These are phyloP conservation scores for Portevinia maculata DNA, from an alignment of 2,888 invertebrate species.

Conservation along the genomic window DNA sequence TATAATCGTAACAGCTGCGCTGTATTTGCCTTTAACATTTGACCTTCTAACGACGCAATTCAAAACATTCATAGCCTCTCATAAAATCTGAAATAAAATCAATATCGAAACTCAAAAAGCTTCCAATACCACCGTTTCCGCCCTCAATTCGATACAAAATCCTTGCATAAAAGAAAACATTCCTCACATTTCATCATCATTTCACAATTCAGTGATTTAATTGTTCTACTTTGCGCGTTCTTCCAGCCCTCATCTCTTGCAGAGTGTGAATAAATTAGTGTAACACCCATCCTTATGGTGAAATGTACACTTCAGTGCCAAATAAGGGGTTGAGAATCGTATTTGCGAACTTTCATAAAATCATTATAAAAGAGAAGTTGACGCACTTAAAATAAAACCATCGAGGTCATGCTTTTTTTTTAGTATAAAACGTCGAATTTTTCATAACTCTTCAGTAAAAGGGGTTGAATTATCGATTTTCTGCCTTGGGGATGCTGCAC, in stretches of 20 bases:
- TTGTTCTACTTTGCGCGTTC: constrained; percentile 54
- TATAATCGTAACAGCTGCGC: too few relatives aligned
- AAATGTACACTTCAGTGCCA: constrained; percentile 67
- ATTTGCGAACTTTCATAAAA: constrained; percentile 25
- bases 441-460: constrained; percentile 39
- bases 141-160: background rate
- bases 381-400: constrained; percentile 36
- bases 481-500: background rate
- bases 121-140: background rate
- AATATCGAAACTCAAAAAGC: background rate
- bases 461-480: constrained; percentile 34
- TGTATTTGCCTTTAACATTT: background rate
- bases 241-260: background rate
- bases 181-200: constrained; percentile 39
- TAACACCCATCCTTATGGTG: constrained; percentile 59
- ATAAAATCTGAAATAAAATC: background rate
- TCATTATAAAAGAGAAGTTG: constrained; percentile 35
- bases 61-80: background rate
- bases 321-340: constrained; percentile 35
- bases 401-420: constrained; percentile 40
- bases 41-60: background rate
- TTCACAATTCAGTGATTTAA: constrained; percentile 64
- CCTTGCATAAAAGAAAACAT: background rate
- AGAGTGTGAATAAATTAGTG: constrained; percentile 71
- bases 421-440: constrained; percentile 54